These are phyloP conservation scores for Mesitornis unicolor DNA, from an alignment of 2,113 vertebrate species.

Conservation along the genomic window DNA sequence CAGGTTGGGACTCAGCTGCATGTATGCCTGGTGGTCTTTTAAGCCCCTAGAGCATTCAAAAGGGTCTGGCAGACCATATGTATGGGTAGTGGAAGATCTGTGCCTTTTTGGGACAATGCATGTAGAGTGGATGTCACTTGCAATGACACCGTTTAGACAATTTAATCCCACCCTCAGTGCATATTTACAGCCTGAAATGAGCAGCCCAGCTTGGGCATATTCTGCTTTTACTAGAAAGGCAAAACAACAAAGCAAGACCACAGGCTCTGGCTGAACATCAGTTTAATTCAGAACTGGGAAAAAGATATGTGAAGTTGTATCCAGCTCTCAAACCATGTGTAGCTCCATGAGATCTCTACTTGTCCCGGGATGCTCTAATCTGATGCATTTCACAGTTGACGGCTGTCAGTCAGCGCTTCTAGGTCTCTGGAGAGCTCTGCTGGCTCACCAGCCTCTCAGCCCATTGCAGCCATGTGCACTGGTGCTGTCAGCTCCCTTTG, in stretches of 20 bases:
- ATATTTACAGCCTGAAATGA: neutral
- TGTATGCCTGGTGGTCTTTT: neutral
- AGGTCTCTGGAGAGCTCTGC: neutral
- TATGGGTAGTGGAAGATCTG: neutral
- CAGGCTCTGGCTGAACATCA: neutral
- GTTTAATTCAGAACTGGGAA: neutral
- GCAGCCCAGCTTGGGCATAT: neutral
- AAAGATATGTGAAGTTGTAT: neutral
- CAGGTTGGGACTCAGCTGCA: neutral
- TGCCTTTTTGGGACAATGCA: neutral
- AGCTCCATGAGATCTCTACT: neutral
- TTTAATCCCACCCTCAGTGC: neutral
- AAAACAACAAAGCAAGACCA: neutral
- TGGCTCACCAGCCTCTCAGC: neutral
- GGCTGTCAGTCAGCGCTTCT: neutral
- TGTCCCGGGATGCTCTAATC: neutral
- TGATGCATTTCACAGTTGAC: neutral
- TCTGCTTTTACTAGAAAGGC: neutral
- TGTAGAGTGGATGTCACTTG: neutral
- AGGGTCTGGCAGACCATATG: neutral
- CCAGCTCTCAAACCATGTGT: neutral
- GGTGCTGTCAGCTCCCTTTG: neutral
- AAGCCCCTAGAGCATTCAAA: neutral
- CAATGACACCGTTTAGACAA: neutral
- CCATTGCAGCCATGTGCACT: rapidly evolving